These are phyloP conservation scores for Oasisia sp. DNA, from an alignment of 2,888 invertebrate genomes.

Conservation along the genomic window DNA sequence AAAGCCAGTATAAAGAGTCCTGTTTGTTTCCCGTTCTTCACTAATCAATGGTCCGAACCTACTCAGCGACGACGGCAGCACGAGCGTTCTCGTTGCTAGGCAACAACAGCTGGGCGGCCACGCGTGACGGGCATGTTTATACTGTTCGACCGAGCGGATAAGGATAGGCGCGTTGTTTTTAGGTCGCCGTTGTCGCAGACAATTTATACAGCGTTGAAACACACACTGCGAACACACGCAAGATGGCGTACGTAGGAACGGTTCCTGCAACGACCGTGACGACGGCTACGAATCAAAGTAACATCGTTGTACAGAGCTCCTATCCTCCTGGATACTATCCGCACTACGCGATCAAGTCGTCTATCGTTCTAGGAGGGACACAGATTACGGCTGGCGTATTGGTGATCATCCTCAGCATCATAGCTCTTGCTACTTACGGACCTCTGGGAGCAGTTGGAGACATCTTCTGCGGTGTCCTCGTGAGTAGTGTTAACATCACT, in stretches of 20 bases:
- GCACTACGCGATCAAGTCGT: background rate
- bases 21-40: background rate
- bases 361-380: background rate
- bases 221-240: background rate
- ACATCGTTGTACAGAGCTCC: background rate
- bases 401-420: background rate
- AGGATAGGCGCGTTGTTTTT: background rate
- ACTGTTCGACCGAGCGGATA: background rate
- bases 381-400: background rate
- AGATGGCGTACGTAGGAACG: background rate
- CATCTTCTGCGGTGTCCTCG: background rate
- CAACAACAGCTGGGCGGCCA: background rate
- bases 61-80: background rate
- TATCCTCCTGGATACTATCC: background rate
- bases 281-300: background rate
- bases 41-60: background rate
- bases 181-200: background rate
- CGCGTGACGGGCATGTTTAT: background rate
- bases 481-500: background rate
- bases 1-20: background rate
- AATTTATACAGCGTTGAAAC: background rate
- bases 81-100: background rate
- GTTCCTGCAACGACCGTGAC: background rate
- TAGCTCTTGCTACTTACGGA: background rate
- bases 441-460: background rate